phyloP scores from a whole-genome alignment of 2,888 invertebrate species.

The Smittia aterrima region DNA sequence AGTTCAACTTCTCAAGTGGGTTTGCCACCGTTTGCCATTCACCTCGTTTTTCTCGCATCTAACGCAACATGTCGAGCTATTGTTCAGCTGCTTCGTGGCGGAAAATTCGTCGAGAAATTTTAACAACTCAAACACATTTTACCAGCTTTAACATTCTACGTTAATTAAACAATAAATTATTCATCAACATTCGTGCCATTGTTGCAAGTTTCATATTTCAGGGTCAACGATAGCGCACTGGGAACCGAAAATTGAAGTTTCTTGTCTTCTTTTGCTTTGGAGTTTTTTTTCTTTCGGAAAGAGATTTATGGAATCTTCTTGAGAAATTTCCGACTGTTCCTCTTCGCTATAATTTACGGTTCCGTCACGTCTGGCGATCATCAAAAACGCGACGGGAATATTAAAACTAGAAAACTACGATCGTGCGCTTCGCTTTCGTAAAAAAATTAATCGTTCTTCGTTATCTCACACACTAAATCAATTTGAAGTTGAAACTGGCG shows the following conservation, averaged over 20 bases:
- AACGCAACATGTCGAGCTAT: neutral
- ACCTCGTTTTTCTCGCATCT: neutral
- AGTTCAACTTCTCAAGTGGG: neutral
- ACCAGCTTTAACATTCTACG: neutral
- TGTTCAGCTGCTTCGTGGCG: neutral
- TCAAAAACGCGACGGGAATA: neutral
- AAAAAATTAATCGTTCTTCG: neutral
- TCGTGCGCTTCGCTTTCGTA: neutral
- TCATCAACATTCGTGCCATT: slow-evolving; percentile 9
- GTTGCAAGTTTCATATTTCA: neutral
- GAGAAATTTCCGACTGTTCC: neutral
- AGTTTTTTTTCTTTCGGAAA: neutral
- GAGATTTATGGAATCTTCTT: neutral
- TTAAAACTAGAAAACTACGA: slow-evolving; percentile 1
- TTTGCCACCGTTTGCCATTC: slow-evolving; percentile 8
- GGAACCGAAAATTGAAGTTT: neutral
- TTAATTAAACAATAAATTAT: slow-evolving; percentile 13
- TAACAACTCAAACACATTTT: neutral
- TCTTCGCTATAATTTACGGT: neutral
- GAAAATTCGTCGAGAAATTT: neutral
- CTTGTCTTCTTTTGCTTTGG: neutral
- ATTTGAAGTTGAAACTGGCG: neutral
- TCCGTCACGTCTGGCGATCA: slow-evolving; percentile 11
- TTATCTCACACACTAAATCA: slow-evolving; percentile 1
- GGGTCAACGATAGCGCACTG: neutral